Base-by-base conservation (phyloP, 2,888 invertebrate species). In the Synergus itoensis region DNA sequence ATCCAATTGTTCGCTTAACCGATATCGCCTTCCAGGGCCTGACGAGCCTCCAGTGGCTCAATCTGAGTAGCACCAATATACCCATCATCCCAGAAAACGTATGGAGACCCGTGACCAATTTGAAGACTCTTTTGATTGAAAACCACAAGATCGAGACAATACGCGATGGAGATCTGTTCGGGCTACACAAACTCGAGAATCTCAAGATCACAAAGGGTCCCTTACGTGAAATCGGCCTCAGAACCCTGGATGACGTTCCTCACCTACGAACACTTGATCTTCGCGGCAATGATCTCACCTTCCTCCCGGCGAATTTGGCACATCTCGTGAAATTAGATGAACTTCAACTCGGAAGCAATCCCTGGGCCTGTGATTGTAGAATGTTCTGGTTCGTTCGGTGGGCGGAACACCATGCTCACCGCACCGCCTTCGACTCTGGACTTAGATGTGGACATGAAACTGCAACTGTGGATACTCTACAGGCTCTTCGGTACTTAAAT, bases 311-410 rank as follows among this genome's bases (percentile, higher is more conserved):
- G 78, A 95, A 96, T 18, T 90, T 98, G 77, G 94, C 94, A 77
- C 94, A 94, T 86, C 92, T 97, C 78, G 93, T 94, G 9, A 92
- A 94, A 73, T 92, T 98, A 78, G 93, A 94, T 85, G 94, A 94
- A 82, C 92, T 98, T 43, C 94, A 95, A 84, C 94, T 98, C 84
- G 93, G 94, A 53, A 94, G 95, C 79, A 98, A 98, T 91, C 95
- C 95, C 43, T 97, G 97, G 96, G 95, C 95, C 21, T 98, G 98
- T 93, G 97, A 97, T 91, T 98, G 98, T 89, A 94, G 96, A 75
- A 96, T 97, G 94, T 95, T 94, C 84, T 97, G 97, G 97, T 95
- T 97, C 85, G 91, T 93, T 1, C 90, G 93, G 16, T 96, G 95
- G 95, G 93, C 94, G 12, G 94, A 94, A 78, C 92, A 91, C 83